A percentile compares a stretch with the other conserved stretches of the same genome.
Evolutionary conservation across 2,113 vertebrate genomes (phyloP).

Genomic region (Chaenocephalus aceratus): DNA sequence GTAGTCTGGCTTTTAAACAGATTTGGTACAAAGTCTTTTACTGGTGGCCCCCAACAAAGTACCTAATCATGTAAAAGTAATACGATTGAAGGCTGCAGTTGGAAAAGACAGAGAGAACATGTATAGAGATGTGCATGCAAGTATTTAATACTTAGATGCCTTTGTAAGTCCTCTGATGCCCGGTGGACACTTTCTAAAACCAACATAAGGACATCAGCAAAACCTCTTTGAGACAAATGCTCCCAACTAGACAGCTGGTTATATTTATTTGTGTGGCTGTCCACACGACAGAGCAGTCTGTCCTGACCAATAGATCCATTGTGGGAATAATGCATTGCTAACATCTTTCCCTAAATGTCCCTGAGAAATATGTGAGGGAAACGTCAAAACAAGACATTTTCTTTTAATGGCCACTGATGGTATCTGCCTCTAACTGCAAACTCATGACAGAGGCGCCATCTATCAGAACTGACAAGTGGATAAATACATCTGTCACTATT

Average conservation of each 20-base stretch:
- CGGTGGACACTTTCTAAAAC: conserved; percentile 31
- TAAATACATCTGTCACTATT: conserved; percentile 55
- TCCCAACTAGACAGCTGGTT: conserved; percentile 15
- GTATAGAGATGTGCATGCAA: background rate
- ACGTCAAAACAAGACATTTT: conserved; percentile 52
- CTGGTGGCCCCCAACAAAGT: background rate
- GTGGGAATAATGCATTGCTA: conserved; percentile 37
- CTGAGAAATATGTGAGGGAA: conserved; percentile 29
- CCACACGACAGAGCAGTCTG: conserved; percentile 50
- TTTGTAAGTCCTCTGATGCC: background rate
- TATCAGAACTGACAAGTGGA: conserved; percentile 55
- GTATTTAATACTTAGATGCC: conserved; percentile 7
- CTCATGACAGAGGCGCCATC: conserved; percentile 44
- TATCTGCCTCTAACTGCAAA: conserved; percentile 46
- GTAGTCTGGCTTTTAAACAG: background rate
- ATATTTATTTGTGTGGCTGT: conserved; percentile 49
- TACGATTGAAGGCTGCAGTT: background rate
- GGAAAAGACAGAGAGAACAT: background rate
- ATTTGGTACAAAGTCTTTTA: background rate
- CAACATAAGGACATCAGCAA: conserved; percentile 20
- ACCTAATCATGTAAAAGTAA: background rate
- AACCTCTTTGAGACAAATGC: conserved; percentile 39
- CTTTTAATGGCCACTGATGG: conserved; percentile 47
- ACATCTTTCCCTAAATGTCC: conserved; percentile 40
- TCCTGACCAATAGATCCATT: conserved; percentile 45